Evolutionary conservation across 2,113 vertebrate species (phyloP).

Genomic region (Equus quagga): DNA sequence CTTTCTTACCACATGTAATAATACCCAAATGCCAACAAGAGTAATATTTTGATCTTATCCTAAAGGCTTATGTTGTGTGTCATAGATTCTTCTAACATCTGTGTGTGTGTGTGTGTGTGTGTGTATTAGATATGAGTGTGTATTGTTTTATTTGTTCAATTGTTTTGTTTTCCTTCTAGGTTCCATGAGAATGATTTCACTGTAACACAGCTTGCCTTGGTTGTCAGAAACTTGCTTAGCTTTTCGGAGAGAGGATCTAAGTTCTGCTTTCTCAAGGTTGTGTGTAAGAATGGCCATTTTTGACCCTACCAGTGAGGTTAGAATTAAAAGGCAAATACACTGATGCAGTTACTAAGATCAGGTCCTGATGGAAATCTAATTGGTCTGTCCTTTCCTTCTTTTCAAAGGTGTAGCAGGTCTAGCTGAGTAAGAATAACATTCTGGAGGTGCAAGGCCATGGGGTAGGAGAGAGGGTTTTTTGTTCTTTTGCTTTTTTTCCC

Average conservation of each 20-base stretch:
- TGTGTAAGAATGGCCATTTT: background rate
- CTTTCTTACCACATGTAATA: constrained; percentile 19
- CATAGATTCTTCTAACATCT: background rate
- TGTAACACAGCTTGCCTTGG: background rate
- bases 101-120: background rate
- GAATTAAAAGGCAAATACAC: constrained; percentile 10
- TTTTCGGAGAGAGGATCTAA: background rate
- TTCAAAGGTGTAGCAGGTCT: background rate
- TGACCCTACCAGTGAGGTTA: background rate
- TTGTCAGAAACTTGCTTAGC: background rate
- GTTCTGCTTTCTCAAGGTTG: background rate
- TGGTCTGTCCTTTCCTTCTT: background rate
- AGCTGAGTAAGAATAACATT: background rate
- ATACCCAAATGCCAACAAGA: background rate
- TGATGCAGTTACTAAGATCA: background rate
- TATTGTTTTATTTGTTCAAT: background rate
- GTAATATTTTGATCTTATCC: constrained; percentile 32
- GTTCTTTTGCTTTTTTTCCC: background rate
- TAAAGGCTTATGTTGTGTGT: background rate
- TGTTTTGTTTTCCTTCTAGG: constrained; percentile 14
- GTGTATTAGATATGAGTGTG: background rate
- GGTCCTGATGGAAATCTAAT: background rate
- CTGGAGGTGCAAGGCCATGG: background rate
- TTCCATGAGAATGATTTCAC: background rate
- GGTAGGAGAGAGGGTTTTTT: background rate